These are phyloP conservation scores for Drosophila lacicola DNA, from an alignment of 2,888 invertebrate genomes.

Conservation along the genomic window DNA sequence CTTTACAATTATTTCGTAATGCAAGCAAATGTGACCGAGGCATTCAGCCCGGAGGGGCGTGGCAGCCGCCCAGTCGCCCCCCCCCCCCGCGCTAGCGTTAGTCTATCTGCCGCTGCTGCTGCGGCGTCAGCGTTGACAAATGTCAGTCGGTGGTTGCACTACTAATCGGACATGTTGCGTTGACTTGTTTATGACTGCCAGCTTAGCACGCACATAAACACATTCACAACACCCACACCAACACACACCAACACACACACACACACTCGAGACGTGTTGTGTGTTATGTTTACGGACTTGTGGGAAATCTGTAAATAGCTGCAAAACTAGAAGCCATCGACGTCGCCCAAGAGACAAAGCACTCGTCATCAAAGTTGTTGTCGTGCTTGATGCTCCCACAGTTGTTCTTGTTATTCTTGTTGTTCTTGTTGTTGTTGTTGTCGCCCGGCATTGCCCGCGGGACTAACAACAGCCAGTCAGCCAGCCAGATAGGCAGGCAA, in stretches of 20 bases:
- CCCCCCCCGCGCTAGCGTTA: not conserved
- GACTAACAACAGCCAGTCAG: slow-evolving; percentile 38
- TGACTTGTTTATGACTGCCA: slow-evolving; percentile 78
- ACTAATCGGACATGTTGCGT: slow-evolving; percentile 79
- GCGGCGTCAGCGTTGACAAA: slow-evolving; percentile 71
- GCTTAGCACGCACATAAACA: slow-evolving; percentile 63
- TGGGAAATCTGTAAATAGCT: slow-evolving; percentile 80
- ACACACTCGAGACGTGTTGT: slow-evolving; percentile 31
- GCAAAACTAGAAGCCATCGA: slow-evolving; percentile 69
- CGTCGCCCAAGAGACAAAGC: slow-evolving; percentile 63
- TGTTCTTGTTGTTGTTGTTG: slow-evolving; percentile 13
- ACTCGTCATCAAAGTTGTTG: slow-evolving; percentile 57
- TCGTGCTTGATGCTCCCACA: slow-evolving; percentile 15
- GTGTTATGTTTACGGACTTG: slow-evolving; percentile 69
- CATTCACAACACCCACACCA: slow-evolving; percentile 17
- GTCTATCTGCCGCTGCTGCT: slow-evolving; percentile 18
- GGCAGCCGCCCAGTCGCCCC: not conserved
- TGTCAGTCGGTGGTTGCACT: slow-evolving; percentile 77
- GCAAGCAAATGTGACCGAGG: slow-evolving; percentile 75
- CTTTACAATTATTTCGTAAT: slow-evolving; percentile 80
- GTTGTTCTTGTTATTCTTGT: slow-evolving; percentile 2
- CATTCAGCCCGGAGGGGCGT: slow-evolving; percentile 40
- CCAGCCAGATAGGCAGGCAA: slow-evolving; percentile 45
- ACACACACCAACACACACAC: slow-evolving; percentile 9
- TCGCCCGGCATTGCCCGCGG: slow-evolving; percentile 39